Evolutionary conservation across 2,888 invertebrate species (phyloP), one percentile per base, ranked within the genome.

Genomic region (Polydrusus pterygomalis): DNA sequence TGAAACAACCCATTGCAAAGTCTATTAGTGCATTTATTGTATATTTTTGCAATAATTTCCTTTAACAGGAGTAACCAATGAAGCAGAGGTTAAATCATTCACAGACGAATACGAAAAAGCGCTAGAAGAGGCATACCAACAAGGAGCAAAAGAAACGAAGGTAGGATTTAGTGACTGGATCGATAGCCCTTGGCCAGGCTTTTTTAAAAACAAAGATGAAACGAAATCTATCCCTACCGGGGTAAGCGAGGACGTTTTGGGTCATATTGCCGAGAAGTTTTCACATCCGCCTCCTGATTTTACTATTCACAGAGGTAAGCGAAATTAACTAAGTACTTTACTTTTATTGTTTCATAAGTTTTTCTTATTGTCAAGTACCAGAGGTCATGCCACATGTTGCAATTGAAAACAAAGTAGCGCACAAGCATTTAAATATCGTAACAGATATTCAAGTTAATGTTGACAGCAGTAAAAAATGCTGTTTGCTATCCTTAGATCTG

Each of bases 161-260:
- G 95, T 97, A 79, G 95, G 95, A 84, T 96, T 96, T 89, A 95
- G 95, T 88, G 96, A 97, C 86, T 98, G 98, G 98, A 90, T 98
- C 67, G 97, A 98, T 88, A 97, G 96, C 15, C 97, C 97, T 2
- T 98, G 98, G 98, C 95, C 95, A 68, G 95, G 94, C 47, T 95
- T 95, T 89, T 95, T 95, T 82, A 94, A 95, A 86, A 94, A 95
- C 80, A 94, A 94, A 87, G 95, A 96, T 87, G 95, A 95, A 0
- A 89, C 96, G 81, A 94, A 94, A 88, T 92, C 93, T 90, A 93
- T 89, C 75, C 90, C 92, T 0, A 97, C 97, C 13, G 97, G 97
- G 13, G 91, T 97, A 9, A 92, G 92, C 43, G 95, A 96, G 87
- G 96, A 96, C 74, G 94, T 94, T 0, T 88, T 98, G 0, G 89